Percentiles rank a stretch among this genome's conserved stretches.
Conservation (phyloP, 1,140 invertebrate genomes). For the Lordiphosa clarofinis region DNA sequence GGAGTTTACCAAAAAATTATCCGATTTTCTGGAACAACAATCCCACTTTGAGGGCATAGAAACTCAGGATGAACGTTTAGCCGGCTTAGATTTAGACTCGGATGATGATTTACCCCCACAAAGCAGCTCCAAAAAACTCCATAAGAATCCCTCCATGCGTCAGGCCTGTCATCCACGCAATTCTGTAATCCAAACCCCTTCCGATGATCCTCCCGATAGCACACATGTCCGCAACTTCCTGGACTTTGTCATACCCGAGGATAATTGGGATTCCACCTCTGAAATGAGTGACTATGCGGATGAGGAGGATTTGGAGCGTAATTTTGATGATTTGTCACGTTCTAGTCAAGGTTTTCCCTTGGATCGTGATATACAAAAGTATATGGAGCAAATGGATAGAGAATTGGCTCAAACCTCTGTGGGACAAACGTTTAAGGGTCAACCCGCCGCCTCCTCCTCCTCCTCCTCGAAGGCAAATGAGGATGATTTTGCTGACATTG, state of each 20-base stretch:
- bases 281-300: constrained; percentile 90
- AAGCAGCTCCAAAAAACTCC: too few relatives aligned
- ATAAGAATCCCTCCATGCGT: constrained; percentile 67
- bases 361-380: constrained; percentile 81
- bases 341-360: constrained; percentile 74
- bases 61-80: constrained; percentile 8
- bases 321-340: constrained; percentile 79
- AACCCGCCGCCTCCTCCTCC: constrained; percentile 46
- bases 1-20: constrained; percentile 86
- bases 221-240: constrained; percentile 89
- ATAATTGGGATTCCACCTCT: constrained; percentile 87
- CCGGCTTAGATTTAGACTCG: constrained; percentile 80
- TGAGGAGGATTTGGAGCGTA: constrained; percentile 82
- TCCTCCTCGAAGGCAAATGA: constrained; percentile 45
- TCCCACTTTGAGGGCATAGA: constrained; percentile 93
- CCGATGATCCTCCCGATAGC: constrained; percentile 82
- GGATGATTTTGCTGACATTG: constrained; percentile 84
- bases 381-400: constrained; percentile 87
- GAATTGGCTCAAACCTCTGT: constrained; percentile 87
- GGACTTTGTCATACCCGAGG: constrained; percentile 91
- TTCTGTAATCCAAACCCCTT: constrained; percentile 38
- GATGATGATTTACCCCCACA: too few relatives aligned
- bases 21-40: constrained; percentile 89
- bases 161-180: constrained; percentile 76
- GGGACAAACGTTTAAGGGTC: constrained; percentile 85